Conservation (phyloP, 2,797 vertebrate species). For the Enteromius mattozi region DNA sequence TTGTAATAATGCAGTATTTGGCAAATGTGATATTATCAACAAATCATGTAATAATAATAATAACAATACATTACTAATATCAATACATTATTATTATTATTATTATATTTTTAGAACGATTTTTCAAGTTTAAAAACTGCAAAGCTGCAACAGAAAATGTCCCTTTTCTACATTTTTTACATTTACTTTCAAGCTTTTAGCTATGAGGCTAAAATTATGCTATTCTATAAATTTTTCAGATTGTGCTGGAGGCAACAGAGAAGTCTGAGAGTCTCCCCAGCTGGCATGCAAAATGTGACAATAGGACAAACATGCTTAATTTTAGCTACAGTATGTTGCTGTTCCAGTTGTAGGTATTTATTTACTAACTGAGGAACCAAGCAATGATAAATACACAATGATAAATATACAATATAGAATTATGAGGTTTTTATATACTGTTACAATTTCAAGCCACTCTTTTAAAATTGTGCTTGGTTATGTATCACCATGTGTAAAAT, state of each 20-base stretch:
- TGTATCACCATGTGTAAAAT: background rate
- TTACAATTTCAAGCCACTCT: background rate
- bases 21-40: background rate
- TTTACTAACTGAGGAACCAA: background rate
- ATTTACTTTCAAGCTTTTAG: background rate
- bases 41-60: background rate
- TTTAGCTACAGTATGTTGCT: slow-evolving; percentile 1
- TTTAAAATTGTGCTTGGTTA: background rate
- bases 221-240: slow-evolving; percentile 60
- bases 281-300: slow-evolving; percentile 33
- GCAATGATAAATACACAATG: background rate
- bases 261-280: slow-evolving; percentile 26
- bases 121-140: background rate
- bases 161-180: background rate
- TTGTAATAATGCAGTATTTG: background rate
- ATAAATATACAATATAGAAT: background rate
- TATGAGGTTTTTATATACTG: background rate
- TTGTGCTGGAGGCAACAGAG: slow-evolving; percentile 47
- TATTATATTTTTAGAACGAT: background rate
- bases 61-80: background rate
- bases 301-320: slow-evolving; percentile 2
- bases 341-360: background rate
- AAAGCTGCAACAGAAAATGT: background rate
- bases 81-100: background rate
- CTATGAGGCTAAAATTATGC: slow-evolving; percentile 54